Percentiles rank a stretch among this genome's conserved stretches.
Conservation (phyloP, 1,140 invertebrate species). For the Rhysida immarginata region DNA sequence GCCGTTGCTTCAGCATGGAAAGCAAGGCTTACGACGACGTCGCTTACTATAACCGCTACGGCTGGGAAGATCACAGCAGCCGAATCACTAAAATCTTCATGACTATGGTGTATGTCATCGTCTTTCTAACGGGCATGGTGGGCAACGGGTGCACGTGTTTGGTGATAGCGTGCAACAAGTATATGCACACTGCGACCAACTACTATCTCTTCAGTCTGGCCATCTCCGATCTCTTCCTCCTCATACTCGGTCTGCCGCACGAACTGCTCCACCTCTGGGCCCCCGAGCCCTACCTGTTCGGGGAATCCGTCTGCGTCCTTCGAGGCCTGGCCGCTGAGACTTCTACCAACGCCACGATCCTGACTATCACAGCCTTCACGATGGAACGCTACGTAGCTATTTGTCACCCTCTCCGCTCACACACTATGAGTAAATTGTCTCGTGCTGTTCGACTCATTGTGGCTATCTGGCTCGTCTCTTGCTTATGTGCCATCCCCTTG, state of each 20-base stretch:
- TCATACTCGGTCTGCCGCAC: slow-evolving; percentile 47
- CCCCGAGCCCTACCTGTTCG: slow-evolving; percentile 73
- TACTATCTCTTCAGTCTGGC: slow-evolving; percentile 68
- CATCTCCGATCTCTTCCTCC: slow-evolving; percentile 39
- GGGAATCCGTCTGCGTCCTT: slow-evolving; percentile 65
- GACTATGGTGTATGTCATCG: slow-evolving; percentile 30
- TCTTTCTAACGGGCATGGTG: slow-evolving; percentile 44
- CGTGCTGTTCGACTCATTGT: slow-evolving; percentile 43
- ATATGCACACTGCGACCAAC: slow-evolving; percentile 46
- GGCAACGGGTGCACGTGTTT: slow-evolving; percentile 87
- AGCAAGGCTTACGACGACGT: too few species aligned
- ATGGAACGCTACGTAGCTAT: slow-evolving; percentile 91
- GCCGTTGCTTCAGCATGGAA: too few species aligned
- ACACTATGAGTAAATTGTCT: slow-evolving; percentile 58
- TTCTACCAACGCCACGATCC: slow-evolving; percentile 80
- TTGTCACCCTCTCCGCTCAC: slow-evolving; percentile 75
- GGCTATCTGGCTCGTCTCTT: slow-evolving; percentile 41
- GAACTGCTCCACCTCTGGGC: slow-evolving; percentile 79
- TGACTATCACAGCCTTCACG: slow-evolving; percentile 87
- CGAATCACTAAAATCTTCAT: slow-evolving; percentile 21
- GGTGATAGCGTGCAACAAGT: slow-evolving; percentile 76
- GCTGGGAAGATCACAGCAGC: too few species aligned
- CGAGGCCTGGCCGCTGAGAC: slow-evolving; percentile 72
- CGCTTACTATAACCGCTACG: too few species aligned
- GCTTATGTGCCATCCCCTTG: slow-evolving; percentile 55